phyloP scores from a whole-genome alignment of 2,888 invertebrate species.

The Xanthorhoe designata region DNA sequence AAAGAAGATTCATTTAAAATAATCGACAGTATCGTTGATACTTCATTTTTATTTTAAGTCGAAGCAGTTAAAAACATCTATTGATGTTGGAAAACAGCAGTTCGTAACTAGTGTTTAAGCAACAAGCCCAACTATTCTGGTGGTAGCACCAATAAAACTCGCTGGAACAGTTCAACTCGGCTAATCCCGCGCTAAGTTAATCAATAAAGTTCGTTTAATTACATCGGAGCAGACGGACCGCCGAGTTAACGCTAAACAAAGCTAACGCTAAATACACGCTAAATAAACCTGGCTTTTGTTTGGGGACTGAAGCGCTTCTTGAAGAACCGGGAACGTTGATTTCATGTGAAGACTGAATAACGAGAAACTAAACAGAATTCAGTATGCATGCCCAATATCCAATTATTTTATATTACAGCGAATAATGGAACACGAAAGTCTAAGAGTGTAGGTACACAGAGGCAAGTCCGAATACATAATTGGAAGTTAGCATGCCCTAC shows the following conservation, averaged over 20 bases:
- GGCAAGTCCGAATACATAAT: too few relatives aligned
- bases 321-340: not conserved
- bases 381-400: too few relatives aligned
- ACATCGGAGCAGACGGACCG: conserved; percentile 21
- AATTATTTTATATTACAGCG: too few relatives aligned
- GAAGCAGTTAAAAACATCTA: not conserved
- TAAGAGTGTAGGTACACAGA: too few relatives aligned
- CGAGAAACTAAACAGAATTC: too few relatives aligned
- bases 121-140: conserved; percentile 1
- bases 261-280: conserved; percentile 26
- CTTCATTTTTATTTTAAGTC: not conserved
- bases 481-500: too few relatives aligned
- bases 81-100: not conserved
- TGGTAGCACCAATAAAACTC: conserved; percentile 18
- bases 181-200: conserved; percentile 32
- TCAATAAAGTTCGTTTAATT: conserved; percentile 34
- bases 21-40: too few relatives aligned
- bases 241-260: conserved; percentile 26
- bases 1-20: too few relatives aligned
- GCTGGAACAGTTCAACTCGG: conserved; percentile 10
- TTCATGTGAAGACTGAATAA: too few relatives aligned
- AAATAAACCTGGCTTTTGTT: conserved; percentile 24
- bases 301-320: not conserved
- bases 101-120: conserved; percentile 8
- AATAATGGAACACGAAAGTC: too few relatives aligned